phyloP scores from a whole-genome alignment of 2,797 vertebrate species.

The Lophotriccus pileatus region DNA sequence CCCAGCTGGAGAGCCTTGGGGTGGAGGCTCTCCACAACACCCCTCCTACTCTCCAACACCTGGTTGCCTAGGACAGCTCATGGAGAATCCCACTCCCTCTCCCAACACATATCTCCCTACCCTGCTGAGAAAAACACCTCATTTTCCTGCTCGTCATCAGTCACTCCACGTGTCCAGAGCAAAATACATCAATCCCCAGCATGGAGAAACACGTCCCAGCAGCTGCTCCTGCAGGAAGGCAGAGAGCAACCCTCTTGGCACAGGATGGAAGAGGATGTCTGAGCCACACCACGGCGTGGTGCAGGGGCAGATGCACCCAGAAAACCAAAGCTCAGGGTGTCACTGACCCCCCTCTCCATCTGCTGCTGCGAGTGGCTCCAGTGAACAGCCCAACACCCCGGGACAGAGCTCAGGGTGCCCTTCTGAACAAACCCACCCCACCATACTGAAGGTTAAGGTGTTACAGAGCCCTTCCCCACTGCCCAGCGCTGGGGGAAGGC shows the following conservation, averaged over 20 bases:
- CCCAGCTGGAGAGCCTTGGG: neutral
- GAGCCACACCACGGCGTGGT: neutral
- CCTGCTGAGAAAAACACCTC: neutral
- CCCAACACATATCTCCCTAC: neutral
- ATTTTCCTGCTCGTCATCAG: neutral
- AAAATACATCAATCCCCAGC: neutral
- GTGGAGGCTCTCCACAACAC: neutral
- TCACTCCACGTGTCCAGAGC: neutral
- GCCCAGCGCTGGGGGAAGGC: neutral
- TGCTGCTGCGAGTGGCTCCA: neutral
- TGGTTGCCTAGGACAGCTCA: neutral
- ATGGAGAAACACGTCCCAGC: neutral
- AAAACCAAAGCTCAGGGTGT: neutral
- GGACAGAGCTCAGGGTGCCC: neutral
- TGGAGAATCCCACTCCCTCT: neutral
- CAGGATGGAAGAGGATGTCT: fast-evolving
- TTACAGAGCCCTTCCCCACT: neutral
- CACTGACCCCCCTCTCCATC: no score
- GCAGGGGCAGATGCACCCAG: neutral
- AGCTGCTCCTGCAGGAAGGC: neutral
- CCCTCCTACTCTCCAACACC: neutral
- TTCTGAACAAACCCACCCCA: neutral
- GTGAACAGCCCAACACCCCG: neutral
- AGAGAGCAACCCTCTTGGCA: neutral
- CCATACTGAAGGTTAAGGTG: neutral